These are phyloP conservation scores for Poecile montanus DNA, from an alignment of 2,797 vertebrate species.

Conservation along the genomic window DNA sequence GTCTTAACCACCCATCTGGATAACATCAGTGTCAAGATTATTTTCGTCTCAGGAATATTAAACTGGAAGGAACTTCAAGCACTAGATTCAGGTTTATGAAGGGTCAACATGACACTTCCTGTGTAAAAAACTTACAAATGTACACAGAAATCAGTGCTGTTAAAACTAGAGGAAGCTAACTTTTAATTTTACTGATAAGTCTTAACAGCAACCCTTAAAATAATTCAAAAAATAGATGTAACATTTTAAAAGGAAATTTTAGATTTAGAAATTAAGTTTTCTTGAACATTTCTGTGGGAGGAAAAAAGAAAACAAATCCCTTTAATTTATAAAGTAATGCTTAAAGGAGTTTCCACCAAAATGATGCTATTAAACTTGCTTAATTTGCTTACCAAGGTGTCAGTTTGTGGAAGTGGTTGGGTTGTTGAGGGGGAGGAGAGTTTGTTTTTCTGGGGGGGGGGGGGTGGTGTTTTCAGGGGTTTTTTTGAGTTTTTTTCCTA, in stretches of 20 bases:
- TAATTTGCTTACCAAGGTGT: neutral
- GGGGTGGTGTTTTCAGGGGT: no score
- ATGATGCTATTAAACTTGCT: neutral
- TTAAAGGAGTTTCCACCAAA: neutral
- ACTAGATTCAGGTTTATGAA: neutral
- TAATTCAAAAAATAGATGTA: neutral
- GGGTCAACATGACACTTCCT: neutral
- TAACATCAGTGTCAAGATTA: neutral
- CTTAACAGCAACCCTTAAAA: neutral
- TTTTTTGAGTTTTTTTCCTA: neutral
- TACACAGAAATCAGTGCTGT: neutral
- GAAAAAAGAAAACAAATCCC: accelerated
- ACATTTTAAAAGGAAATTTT: neutral
- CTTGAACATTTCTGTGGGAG: neutral
- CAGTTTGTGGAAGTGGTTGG: neutral
- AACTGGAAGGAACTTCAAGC: neutral
- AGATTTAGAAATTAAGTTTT: neutral
- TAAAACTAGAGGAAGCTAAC: neutral
- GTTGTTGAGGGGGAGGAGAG: accelerated
- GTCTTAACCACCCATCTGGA: neutral
- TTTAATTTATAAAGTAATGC: neutral
- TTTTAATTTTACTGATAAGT: neutral
- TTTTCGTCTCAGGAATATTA: neutral
- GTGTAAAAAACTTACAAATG: neutral
- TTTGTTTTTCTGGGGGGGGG: neutral